phyloP scores from a whole-genome alignment of 2,113 vertebrate genomes.

The Anhinga rufa region DNA sequence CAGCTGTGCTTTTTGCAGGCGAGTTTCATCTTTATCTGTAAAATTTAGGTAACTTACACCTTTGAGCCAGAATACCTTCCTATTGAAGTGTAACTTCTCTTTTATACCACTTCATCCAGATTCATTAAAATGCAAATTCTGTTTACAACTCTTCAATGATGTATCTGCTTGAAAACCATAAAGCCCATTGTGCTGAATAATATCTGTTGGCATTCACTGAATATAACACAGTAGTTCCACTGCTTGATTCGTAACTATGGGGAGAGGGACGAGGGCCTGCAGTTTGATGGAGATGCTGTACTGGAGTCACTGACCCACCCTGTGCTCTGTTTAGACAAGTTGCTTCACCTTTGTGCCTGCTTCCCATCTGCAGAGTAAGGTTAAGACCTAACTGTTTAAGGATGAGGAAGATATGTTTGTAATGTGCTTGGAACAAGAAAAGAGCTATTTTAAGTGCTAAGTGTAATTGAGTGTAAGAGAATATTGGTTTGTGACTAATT shows the following conservation, averaged over 20 bases:
- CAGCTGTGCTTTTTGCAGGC: neutral
- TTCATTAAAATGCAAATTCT: neutral
- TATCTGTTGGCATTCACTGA: neutral
- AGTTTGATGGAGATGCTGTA: neutral
- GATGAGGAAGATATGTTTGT: neutral
- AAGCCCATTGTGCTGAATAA: neutral
- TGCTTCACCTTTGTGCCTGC: neutral
- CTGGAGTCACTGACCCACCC: neutral
- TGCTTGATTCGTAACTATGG: neutral
- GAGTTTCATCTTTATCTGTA: neutral
- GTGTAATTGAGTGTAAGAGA: constrained; percentile 16
- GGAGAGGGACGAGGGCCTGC: neutral
- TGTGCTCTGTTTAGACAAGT: neutral
- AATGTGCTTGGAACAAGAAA: constrained; percentile 7
- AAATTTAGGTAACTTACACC: neutral
- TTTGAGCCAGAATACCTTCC: neutral
- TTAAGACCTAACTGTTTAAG: neutral
- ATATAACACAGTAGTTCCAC: neutral
- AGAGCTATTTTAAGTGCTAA: constrained; percentile 8
- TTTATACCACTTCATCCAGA: neutral
- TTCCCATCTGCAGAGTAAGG: neutral
- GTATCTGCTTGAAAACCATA: neutral
- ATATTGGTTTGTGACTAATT: constrained; percentile 46
- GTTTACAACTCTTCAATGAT: neutral
- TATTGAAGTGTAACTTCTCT: neutral